Base-by-base conservation (phyloP, 2,113 vertebrate species). In the Arizona elegans region DNA sequence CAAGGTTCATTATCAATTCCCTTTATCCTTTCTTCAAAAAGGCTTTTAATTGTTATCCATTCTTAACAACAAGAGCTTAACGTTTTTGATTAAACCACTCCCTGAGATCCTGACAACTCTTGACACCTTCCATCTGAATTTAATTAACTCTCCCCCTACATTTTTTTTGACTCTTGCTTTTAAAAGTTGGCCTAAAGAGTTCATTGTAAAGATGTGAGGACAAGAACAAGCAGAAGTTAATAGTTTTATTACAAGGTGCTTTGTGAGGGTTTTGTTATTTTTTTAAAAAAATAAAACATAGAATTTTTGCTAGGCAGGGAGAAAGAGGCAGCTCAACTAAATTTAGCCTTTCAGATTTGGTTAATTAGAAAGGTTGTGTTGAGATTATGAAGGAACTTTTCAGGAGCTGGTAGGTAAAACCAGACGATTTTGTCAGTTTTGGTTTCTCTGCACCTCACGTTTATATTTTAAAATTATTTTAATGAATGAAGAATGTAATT, bases 51-150 rank as follows among this genome's bases (percentile, higher is more conserved):
- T 96, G 88, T 62, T 93, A 70, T 0, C 0, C n/a, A 53, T 91
- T 50, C 23, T 88, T 38, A 3, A 13, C n/a, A 94, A 92, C 23
- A 93, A 24, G 59, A 33, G 53, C 7, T 95, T 95, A 95, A 88
- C 23, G 29, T 93, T 96, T 96, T 65, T 65, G 85, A 96, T 96
- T 97, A 96, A 96, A 95, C 53, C 86, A 91, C 89, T 94, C 92
- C 58, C 21, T 91, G 92, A 91, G 86, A 94, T 94, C 90, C 94
- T 94, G 90, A 96, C 94, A 95, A 92, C 92, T 24, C 87, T 92
- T 96, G 92, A 95, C 92, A 96, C 5, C 88, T 21, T 96, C 86
- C 2, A 26, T 93, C 88, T 94, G 91, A 94, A 95, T 96, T 94
- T 96, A 96, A 96, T 96, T 96, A 96, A 94, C 21, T 86, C 54